Evolutionary conservation across 2,797 vertebrate genomes (phyloP), one percentile per base, ranked within the genome.

Genomic region (Botia almorhae): DNA sequence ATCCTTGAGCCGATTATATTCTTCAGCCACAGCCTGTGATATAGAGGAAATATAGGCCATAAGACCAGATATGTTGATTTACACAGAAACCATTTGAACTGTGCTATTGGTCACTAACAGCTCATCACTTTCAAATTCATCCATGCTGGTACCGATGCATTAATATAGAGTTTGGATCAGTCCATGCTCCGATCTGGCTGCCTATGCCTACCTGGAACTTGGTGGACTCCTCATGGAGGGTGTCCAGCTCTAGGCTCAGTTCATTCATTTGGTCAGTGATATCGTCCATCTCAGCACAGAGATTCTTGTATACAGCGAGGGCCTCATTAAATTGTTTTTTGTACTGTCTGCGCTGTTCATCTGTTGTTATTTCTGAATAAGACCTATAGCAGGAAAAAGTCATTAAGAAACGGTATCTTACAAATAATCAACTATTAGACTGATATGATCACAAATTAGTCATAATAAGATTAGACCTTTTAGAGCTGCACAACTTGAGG

Each of bases 1-100:
- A 58, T 93, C 93, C 88, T 96, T 96, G 60, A 96, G 92, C 64
- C 91, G 87, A 86, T 95, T 95, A 85, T 95, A 96, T 69, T 97
- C 95, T 67, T 96, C 95, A 0, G 94, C 93, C 0, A 95, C 91
- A 1, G 91, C 95, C 96, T 96, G 85, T 14, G 26, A 87, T 29
- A 51, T 23, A 23, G 76, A 81, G 81, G 4, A 74, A 0, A 81
- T 14, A 26, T 43, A 1, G 7, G 1, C 16, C 36, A 14, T 63
- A 63, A 29, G 11, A 60, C 21, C 21, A 23, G 6, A 33, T 33
- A 33, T 29, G 26, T 33, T 61, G 14, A 8, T 33, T 16, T 60
- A 26, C 23, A 19, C 2, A 19, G 5, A 19, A 19, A 56, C 2
- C 1, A 56, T 56, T 8, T 56, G 10, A 33, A 11, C 43, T 46